phyloP scores from a whole-genome alignment of 2,888 invertebrate species.

The Chesias legatella region DNA sequence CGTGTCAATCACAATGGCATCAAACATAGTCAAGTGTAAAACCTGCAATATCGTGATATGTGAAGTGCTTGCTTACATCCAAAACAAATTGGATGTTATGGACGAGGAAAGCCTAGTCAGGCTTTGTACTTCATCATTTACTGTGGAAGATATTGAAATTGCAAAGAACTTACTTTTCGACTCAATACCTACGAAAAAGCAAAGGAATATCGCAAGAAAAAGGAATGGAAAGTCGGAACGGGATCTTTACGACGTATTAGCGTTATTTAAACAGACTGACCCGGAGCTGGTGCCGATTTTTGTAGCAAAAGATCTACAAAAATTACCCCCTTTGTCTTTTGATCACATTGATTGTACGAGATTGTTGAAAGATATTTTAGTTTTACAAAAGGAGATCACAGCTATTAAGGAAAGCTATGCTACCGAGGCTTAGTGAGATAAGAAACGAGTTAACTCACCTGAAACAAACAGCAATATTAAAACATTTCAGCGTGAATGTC shows the following conservation, averaged over 20 bases:
- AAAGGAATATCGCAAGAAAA: not conserved
- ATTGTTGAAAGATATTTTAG: constrained; percentile 1
- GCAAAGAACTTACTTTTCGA: not conserved
- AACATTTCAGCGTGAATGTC: too few relatives aligned
- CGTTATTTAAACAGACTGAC: constrained; percentile 6
- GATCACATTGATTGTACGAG: constrained; percentile 3
- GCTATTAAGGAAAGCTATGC: not conserved
- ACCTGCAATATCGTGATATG: too few relatives aligned
- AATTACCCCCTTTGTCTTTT: constrained; percentile 1
- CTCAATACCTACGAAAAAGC: not conserved
- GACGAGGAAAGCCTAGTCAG: too few relatives aligned
- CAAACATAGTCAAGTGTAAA: too few relatives aligned
- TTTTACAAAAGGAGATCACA: not conserved
- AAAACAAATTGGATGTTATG: too few relatives aligned
- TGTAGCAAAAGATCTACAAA: constrained; percentile 5
- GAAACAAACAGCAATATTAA: not conserved
- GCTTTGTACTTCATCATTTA: not conserved
- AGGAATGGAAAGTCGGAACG: constrained; percentile 5
- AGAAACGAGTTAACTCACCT: not conserved
- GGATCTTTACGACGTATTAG: constrained; percentile 7
- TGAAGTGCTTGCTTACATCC: too few relatives aligned
- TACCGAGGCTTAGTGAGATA: not conserved
- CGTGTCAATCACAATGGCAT: too few relatives aligned
- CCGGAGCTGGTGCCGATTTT: constrained; percentile 9
- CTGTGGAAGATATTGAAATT: not conserved